Percentiles rank a stretch among this genome's conserved stretches.
These are phyloP conservation scores for Xiphydria camelus DNA, from an alignment of 2,888 invertebrate genomes.

Conservation along the genomic window DNA sequence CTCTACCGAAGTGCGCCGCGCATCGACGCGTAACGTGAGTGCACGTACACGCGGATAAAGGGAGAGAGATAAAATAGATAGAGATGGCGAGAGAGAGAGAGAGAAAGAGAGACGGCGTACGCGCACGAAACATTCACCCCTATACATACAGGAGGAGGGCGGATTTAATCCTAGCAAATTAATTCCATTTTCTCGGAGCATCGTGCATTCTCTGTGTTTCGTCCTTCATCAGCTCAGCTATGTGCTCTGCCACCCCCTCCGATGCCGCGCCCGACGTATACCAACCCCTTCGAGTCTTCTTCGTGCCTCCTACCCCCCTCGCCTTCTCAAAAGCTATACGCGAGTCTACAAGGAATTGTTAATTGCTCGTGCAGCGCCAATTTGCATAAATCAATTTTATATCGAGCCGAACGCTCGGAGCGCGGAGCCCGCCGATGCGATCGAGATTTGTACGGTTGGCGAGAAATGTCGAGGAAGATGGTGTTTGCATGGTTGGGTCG, in stretches of 20 bases:
- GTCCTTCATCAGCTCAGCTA: slow-evolving; percentile 55
- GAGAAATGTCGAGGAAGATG: no score
- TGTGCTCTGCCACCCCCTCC: slow-evolving; percentile 25
- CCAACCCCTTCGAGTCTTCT: slow-evolving; percentile 1
- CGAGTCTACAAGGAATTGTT: slow-evolving; percentile 56
- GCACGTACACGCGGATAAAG: no score
- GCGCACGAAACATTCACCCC: slow-evolving; percentile 45
- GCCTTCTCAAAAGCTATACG: slow-evolving; percentile 44
- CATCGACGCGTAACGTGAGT: no score
- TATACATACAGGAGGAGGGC: slow-evolving; percentile 34
- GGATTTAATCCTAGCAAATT: slow-evolving; percentile 57
- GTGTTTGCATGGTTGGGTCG: background rate
- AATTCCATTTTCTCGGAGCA: slow-evolving; percentile 57
- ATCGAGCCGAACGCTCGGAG: no score
- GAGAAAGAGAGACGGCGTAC: no score
- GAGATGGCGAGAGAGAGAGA: no score
- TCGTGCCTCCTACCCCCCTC: background rate
- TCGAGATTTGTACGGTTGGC: no score
- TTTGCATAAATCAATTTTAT: slow-evolving; percentile 58
- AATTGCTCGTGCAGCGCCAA: slow-evolving; percentile 57
- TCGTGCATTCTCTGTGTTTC: slow-evolving; percentile 56
- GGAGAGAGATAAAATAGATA: no score
- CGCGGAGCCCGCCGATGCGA: no score
- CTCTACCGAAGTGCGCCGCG: no score
- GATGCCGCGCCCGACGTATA: slow-evolving; percentile 4